Conservation (phyloP, 2,888 invertebrate species). For the Himalopsyche anomala region DNA sequence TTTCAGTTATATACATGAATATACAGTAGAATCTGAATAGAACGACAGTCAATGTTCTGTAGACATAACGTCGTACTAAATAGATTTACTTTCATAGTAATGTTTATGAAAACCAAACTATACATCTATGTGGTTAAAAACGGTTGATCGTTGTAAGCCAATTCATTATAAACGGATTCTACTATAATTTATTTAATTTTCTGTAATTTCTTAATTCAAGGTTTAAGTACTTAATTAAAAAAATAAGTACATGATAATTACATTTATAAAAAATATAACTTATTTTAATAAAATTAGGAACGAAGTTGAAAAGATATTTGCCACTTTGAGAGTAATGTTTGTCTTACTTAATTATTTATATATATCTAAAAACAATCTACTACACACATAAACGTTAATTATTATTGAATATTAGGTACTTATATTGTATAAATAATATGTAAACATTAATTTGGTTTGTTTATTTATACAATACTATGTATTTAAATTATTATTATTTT, state of each 20-base stretch:
- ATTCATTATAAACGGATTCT: too few relatives aligned
- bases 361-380: neutral
- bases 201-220: too few relatives aligned
- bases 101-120: too few relatives aligned
- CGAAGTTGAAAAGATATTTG: conserved; percentile 33
- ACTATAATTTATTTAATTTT: too few relatives aligned
- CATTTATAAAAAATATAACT: neutral
- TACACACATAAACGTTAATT: neutral
- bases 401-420: neutral
- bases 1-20: too few relatives aligned
- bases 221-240: neutral
- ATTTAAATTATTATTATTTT: neutral
- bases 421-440: conserved; percentile 15
- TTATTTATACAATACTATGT: conserved; percentile 34
- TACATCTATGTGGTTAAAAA: too few relatives aligned
- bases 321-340: conserved; percentile 36
- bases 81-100: too few relatives aligned
- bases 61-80: too few relatives aligned
- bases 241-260: neutral
- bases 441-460: conserved; percentile 19
- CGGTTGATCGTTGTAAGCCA: too few relatives aligned
- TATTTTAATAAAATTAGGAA: conserved; percentile 29
- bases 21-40: too few relatives aligned
- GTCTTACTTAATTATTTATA: neutral
- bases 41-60: too few relatives aligned